phyloP scores from a whole-genome alignment of 2,113 vertebrate genomes.

The Mixornis gularis region DNA sequence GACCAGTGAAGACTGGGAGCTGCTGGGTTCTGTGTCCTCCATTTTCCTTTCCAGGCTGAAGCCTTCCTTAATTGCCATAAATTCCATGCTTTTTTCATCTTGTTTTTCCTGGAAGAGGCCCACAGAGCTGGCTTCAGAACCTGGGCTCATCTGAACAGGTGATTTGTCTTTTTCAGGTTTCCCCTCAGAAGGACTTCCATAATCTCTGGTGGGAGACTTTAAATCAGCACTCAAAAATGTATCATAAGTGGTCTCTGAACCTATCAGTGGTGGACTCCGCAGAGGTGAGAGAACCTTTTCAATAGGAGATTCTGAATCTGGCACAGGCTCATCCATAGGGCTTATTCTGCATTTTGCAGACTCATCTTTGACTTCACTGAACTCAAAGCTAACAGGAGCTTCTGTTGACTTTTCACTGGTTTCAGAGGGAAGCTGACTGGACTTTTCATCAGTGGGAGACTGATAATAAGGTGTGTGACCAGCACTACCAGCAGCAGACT shows the following conservation, averaged over 20 bases:
- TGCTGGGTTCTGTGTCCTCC: conserved; percentile 55
- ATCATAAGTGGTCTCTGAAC: conserved; percentile 72
- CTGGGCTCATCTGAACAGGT: conserved; percentile 63
- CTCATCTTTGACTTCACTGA: conserved; percentile 85
- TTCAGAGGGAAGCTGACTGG: conserved; percentile 71
- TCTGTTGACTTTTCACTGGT: conserved; percentile 61
- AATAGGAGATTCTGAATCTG: conserved; percentile 75
- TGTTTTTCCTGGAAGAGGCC: conserved; percentile 68
- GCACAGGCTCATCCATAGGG: conserved; percentile 84
- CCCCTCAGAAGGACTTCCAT: conserved; percentile 41
- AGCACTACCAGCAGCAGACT: conserved; percentile 84
- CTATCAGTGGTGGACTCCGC: conserved; percentile 76
- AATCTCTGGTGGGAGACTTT: conserved; percentile 56
- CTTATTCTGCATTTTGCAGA: conserved; percentile 75
- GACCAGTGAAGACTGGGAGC: conserved; percentile 62
- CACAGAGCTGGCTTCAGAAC: conserved; percentile 65
- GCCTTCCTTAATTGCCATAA: conserved; percentile 64
- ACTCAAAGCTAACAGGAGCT: conserved; percentile 72
- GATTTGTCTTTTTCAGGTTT: conserved; percentile 66
- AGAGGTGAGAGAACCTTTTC: conserved; percentile 77
- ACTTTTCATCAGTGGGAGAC: conserved; percentile 91
- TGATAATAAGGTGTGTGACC: conserved; percentile 97
- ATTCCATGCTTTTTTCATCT: conserved; percentile 66
- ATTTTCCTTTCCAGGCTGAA: conserved; percentile 62
- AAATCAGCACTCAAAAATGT: conserved; percentile 68